Conservation (phyloP, 1,140 invertebrate species). For the Pomacea maculata region DNA sequence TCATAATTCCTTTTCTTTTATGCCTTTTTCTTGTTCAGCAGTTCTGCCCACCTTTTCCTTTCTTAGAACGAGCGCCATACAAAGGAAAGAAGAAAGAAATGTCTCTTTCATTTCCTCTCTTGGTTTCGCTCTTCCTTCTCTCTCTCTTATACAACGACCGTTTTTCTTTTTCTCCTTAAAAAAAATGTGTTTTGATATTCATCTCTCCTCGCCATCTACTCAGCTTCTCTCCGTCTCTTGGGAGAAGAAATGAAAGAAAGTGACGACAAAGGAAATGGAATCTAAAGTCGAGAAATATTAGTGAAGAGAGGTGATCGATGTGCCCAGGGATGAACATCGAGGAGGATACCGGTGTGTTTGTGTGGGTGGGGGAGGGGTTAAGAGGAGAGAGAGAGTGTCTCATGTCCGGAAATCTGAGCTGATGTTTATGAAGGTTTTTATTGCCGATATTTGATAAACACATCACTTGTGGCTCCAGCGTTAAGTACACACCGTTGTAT, state of each 20-base stretch:
- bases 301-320: background rate
- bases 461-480: too few relatives aligned
- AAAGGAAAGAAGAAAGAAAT: background rate
- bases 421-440: too few relatives aligned
- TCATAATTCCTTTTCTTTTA: too few relatives aligned
- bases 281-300: background rate
- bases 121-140: background rate
- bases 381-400: too few relatives aligned
- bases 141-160: background rate
- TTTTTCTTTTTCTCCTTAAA: background rate
- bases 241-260: background rate
- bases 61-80: background rate
- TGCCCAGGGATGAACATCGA: too few relatives aligned
- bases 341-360: too few relatives aligned
- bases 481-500: background rate
- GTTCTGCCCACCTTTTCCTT: too few relatives aligned
- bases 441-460: too few relatives aligned
- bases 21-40: too few relatives aligned
- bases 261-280: background rate
- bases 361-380: too few relatives aligned
- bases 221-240: background rate
- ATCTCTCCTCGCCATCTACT: background rate
- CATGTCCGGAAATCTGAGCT: too few relatives aligned
- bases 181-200: background rate
- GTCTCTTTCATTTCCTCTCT: background rate